Conservation (phyloP, 1,140 invertebrate species). For the Pomacea maculata region DNA sequence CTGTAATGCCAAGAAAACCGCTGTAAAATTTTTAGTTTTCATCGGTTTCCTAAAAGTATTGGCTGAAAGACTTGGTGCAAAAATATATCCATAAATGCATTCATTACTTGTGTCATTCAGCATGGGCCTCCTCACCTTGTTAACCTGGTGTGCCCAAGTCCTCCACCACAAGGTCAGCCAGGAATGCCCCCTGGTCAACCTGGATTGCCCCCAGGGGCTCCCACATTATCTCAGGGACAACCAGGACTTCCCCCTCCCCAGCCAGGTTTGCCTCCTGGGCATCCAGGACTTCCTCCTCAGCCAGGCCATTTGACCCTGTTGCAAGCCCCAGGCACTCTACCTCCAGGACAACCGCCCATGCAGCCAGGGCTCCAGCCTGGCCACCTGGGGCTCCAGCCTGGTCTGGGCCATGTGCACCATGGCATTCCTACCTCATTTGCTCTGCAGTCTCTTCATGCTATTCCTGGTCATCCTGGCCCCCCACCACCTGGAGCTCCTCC, state of each 20-base stretch:
- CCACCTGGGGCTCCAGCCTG: conserved; percentile 13
- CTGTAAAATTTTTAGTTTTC: background rate
- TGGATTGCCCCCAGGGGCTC: conserved; percentile 6
- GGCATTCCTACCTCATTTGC: conserved; percentile 15
- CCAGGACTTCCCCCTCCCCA: conserved; percentile 20
- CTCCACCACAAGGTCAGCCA: conserved; percentile 38
- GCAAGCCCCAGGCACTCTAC: conserved; percentile 10
- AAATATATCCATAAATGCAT: too few relatives aligned
- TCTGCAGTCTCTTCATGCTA: conserved; percentile 21
- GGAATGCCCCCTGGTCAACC: conserved; percentile 18
- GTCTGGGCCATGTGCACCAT: conserved; percentile 9
- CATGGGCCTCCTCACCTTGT: conserved; percentile 61
- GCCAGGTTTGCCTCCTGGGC: conserved; percentile 13
- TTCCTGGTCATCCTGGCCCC: conserved; percentile 15
- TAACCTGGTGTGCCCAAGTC: conserved; percentile 52
- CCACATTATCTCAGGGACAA: conserved; percentile 5
- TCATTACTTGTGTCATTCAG: conserved; percentile 25
- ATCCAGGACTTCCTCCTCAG: conserved; percentile 25
- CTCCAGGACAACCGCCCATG: conserved; percentile 16
- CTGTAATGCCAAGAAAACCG: background rate
- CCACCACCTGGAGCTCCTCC: conserved; percentile 8
- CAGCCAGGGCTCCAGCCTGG: background rate
- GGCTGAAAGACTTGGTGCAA: too few relatives aligned
- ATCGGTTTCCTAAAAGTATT: too few relatives aligned
- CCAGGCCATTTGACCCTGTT: conserved; percentile 7